These are phyloP conservation scores for Drosophila biarmipes DNA, from an alignment of 1,140 invertebrate genomes.

Conservation along the genomic window DNA sequence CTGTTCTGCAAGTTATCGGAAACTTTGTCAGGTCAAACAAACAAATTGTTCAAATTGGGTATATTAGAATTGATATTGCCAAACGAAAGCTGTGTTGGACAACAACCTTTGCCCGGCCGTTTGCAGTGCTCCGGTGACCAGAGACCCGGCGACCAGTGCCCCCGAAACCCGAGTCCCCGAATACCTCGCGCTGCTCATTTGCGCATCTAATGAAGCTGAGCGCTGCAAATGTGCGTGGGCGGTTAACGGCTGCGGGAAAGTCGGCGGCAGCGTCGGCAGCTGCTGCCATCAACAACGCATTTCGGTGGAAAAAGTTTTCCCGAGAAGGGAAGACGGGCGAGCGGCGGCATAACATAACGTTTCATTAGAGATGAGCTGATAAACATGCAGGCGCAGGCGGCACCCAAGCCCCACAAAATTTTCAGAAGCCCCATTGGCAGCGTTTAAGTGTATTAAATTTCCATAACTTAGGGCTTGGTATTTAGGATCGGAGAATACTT, in stretches of 20 bases:
- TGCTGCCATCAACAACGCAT: constrained; percentile 35
- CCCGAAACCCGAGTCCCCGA: background rate
- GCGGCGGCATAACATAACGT: constrained; percentile 67
- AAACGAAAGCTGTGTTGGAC: too few relatives aligned
- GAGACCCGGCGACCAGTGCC: background rate
- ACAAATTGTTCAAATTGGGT: too few relatives aligned
- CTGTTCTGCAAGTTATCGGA: too few relatives aligned
- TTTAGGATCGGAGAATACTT: too few relatives aligned
- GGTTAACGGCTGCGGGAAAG: constrained; percentile 60
- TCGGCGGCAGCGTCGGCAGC: constrained; percentile 15
- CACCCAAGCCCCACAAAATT: constrained; percentile 28
- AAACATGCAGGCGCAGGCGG: constrained; percentile 60
- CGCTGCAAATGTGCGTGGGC: constrained; percentile 75
- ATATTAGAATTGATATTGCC: too few relatives aligned
- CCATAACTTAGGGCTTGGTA: background rate
- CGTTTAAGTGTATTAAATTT: background rate
- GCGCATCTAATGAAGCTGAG: constrained; percentile 75
- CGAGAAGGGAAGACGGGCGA: constrained; percentile 1
- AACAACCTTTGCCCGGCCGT: background rate
- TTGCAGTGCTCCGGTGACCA: background rate
- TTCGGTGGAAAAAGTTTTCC: constrained; percentile 62
- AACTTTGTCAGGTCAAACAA: too few relatives aligned
- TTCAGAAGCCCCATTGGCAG: background rate
- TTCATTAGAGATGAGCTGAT: constrained; percentile 78
- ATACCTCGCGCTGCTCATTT: constrained; percentile 59